Conservation (phyloP, 1,140 invertebrate species). For the Solenopsis invicta region DNA sequence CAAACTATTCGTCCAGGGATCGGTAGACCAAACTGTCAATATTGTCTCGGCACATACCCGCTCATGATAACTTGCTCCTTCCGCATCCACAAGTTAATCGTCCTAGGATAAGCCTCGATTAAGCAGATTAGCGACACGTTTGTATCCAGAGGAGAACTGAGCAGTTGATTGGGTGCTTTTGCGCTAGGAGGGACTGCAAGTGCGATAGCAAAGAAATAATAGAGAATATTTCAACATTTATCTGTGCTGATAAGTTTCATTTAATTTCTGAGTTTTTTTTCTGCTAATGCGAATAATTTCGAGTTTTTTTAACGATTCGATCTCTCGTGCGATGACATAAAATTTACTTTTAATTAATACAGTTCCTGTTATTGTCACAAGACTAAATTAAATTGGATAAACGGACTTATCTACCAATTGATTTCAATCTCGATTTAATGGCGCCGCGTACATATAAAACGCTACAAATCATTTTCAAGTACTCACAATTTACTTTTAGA, state of each 20-base stretch:
- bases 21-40: constrained; percentile 43
- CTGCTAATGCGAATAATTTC: neutral
- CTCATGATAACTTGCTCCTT: constrained; percentile 86
- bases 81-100: constrained; percentile 88
- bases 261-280: constrained; percentile 7
- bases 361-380: neutral
- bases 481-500: constrained; percentile 93
- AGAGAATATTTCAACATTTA: neutral
- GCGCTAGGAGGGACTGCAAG: constrained; percentile 87
- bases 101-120: constrained; percentile 89
- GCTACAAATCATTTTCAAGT: constrained; percentile 66
- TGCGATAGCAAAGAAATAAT: constrained; percentile 35
- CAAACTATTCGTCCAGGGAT: neutral
- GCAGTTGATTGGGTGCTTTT: constrained; percentile 87
- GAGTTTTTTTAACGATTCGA: neutral
- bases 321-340: neutral
- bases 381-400: constrained; percentile 27
- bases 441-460: neutral
- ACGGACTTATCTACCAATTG: neutral
- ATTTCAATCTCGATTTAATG: constrained; percentile 11
- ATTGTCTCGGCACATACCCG: constrained; percentile 81
- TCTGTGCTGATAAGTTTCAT: neutral
- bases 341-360: constrained; percentile 13
- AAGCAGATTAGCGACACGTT: constrained; percentile 87
- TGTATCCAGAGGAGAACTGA: constrained; percentile 87